phyloP scores from a whole-genome alignment of 2,888 invertebrate species.

The Diadegma fenestrale region DNA sequence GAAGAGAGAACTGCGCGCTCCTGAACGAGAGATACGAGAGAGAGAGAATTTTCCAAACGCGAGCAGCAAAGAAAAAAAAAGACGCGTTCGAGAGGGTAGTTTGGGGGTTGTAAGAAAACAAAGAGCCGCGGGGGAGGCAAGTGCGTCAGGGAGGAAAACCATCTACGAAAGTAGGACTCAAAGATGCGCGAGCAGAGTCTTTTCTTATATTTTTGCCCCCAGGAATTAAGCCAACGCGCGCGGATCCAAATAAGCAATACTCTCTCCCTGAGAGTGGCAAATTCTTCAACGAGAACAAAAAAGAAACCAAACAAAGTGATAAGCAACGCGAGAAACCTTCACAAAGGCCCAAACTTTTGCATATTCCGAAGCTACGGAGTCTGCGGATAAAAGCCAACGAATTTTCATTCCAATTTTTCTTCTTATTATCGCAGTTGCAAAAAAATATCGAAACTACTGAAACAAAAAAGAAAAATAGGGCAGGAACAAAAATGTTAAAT shows the following conservation, averaged over 20 bases:
- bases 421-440: neutral
- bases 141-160: constrained; percentile 11
- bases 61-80: constrained; percentile 5
- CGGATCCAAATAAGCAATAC: constrained; percentile 52
- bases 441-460: too few relatives aligned
- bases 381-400: constrained; percentile 10
- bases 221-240: constrained; percentile 39
- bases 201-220: constrained; percentile 3
- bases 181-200: constrained; percentile 9
- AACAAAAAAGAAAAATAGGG: too few relatives aligned
- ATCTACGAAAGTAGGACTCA: constrained; percentile 6
- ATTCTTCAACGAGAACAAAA: neutral
- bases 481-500: too few relatives aligned
- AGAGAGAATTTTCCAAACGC: constrained; percentile 3
- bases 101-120: constrained; percentile 56
- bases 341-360: constrained; percentile 6
- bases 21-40: neutral
- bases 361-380: too few relatives aligned
- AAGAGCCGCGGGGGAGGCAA: constrained; percentile 31
- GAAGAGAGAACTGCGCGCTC: neutral
- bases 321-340: neutral
- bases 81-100: constrained; percentile 43
- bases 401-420: neutral
- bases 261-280: constrained; percentile 7
- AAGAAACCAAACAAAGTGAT: neutral